Conservation (phyloP, 2,888 invertebrate genomes). For the Tipula helvola region DNA sequence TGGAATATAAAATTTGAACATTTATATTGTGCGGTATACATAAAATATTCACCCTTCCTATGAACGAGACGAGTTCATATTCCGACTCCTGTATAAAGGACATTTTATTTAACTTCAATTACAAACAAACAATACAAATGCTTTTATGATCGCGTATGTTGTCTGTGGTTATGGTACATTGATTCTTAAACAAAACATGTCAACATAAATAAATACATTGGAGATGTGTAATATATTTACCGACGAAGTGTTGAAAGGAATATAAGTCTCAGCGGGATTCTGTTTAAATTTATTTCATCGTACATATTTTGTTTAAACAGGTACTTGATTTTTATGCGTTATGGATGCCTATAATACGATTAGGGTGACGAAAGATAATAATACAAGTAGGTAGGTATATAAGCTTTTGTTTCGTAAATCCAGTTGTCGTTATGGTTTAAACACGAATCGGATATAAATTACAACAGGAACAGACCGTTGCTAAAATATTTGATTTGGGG, state of each 20-base stretch:
- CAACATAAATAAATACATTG: not conserved
- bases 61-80: not conserved
- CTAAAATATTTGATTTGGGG: not conserved
- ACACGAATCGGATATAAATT: not conserved
- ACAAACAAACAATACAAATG: not conserved
- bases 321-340: not conserved
- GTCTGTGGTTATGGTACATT: not conserved
- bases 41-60: not conserved
- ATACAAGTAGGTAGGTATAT: not conserved
- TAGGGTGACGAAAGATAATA: not conserved
- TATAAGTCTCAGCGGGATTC: not conserved
- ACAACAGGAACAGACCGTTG: not conserved
- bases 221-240: not conserved
- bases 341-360: not conserved
- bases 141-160: not conserved
- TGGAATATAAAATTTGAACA: not conserved
- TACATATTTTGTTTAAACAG: not conserved
- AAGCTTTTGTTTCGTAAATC: not conserved
- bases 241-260: not conserved
- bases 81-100: not conserved
- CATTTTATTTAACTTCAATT: not conserved
- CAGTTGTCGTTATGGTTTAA: not conserved
- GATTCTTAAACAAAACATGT: not conserved
- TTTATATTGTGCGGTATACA: not conserved
- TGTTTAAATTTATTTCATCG: not conserved